These are phyloP conservation scores for Tetheella fluctuosa DNA, from an alignment of 2,888 invertebrate genomes.

Conservation along the genomic window DNA sequence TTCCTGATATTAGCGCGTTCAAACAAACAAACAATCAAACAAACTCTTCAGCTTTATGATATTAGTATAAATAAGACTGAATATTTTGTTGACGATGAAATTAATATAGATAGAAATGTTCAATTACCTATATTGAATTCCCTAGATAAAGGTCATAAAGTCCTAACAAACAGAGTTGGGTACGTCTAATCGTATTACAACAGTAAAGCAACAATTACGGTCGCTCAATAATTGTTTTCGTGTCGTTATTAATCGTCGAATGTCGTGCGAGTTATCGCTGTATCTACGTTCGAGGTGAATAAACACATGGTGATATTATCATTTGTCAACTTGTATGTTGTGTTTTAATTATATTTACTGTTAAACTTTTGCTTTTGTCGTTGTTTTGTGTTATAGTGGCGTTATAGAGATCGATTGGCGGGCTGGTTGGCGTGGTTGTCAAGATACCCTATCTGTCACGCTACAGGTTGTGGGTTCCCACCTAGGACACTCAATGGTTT, in stretches of 20 bases:
- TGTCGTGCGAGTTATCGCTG: conserved; percentile 30
- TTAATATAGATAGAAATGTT: background rate
- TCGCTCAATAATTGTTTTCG: conserved; percentile 25
- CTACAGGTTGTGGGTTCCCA: too few relatives aligned
- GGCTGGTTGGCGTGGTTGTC: too few relatives aligned
- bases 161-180: background rate
- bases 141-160: background rate
- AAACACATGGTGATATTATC: conserved; percentile 19
- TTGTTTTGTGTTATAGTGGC: too few relatives aligned
- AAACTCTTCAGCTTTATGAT: too few relatives aligned
- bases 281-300: conserved; percentile 20
- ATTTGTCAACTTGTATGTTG: conserved; percentile 3
- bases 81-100: too few relatives aligned
- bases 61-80: too few relatives aligned
- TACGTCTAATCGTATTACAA: background rate
- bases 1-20: too few relatives aligned
- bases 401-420: too few relatives aligned
- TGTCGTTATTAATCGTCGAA: conserved; percentile 28
- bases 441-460: too few relatives aligned
- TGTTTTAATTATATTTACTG: background rate
- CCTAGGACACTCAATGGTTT: too few relatives aligned
- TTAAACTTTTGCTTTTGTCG: too few relatives aligned
- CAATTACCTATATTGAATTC: background rate
- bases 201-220: conserved; percentile 17
- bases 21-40: too few relatives aligned